Evolutionary conservation across 2,888 invertebrate genomes (phyloP).

Genomic region (Thumatha senex): DNA sequence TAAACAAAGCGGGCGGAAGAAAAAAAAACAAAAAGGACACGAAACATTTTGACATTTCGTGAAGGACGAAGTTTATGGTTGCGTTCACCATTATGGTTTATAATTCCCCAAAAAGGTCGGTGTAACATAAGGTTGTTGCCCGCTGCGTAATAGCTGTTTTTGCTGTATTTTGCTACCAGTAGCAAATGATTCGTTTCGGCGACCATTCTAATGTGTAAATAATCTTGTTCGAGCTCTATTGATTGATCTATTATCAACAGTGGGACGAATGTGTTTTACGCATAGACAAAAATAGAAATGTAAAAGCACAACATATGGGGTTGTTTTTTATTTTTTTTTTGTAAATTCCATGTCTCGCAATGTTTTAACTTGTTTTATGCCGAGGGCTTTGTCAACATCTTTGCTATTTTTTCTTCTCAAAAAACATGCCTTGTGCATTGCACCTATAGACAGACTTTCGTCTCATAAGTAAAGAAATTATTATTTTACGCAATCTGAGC

Average conservation of each 20-base stretch:
- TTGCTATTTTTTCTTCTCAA: neutral
- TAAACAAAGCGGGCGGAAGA: constrained; percentile 44
- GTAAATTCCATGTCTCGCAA: no score
- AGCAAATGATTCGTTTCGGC: constrained; percentile 80
- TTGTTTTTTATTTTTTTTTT: constrained; percentile 10
- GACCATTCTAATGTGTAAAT: constrained; percentile 71
- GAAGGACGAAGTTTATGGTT: constrained; percentile 58
- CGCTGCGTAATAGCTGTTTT: constrained; percentile 63
- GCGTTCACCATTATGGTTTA: constrained; percentile 56
- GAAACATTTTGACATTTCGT: constrained; percentile 72
- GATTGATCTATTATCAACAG: constrained; percentile 35
- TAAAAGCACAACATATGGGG: constrained; percentile 31
- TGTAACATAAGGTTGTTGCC: constrained; percentile 54
- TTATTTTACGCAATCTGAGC: no score
- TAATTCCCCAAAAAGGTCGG: constrained; percentile 70
- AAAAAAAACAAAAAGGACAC: constrained; percentile 54
- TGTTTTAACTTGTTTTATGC: no score
- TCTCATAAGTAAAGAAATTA: no score
- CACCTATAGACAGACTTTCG: neutral
- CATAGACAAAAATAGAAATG: constrained; percentile 25
- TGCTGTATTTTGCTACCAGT: constrained; percentile 59
- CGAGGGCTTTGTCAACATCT: neutral
- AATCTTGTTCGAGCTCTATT: constrained; percentile 57
- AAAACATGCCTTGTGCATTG: neutral
- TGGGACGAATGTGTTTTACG: constrained; percentile 50